Base-by-base conservation (phyloP, 1,140 invertebrate genomes). In the Pseudomyrmex gracilis region DNA sequence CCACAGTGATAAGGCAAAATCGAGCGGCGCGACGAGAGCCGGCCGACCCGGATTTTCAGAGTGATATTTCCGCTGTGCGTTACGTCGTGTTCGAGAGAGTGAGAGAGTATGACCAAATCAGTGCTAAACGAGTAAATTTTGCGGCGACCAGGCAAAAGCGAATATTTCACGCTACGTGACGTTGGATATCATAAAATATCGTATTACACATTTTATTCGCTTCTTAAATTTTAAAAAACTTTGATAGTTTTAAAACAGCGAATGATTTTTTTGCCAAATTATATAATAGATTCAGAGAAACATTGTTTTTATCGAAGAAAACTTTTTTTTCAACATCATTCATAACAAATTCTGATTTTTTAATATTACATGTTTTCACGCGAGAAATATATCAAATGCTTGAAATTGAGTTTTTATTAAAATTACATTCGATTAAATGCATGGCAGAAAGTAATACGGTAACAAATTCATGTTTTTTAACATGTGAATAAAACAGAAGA, bases 1-100 rank as follows among this genome's bases (percentile, higher is more conserved):
- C 66, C 83, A 63, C 64, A 71, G 53, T 80, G 76, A 80, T 80
- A 80, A 80, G 76, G 76, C 66, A 80, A 58, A 70, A 58, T 80
- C 76, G 76, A 80, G 66, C 76, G 76, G 55, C 55, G 76, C 76
- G 53, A 80, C 53, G 76, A 80, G 76, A 58, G 76, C 53, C 17
- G 22, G 43, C 66, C 76, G 76, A 71, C 55, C 76, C 66, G 76
- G 53, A 80, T 80, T 80, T 80, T 45, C 66, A 80, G 43, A 57
- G 53, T 45, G 76, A 80, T 71, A 77, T 77, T 77, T 67, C 61
- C 63, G 63, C 73, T 24, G 34, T 43, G 73, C 63, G 73, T 67
- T 67, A 51, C 66, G 66, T 80, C 66, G 43, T 22, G n/a, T 57
- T 70, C 64, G 51, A 78, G 34, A 34, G 34, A 34, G 34, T 34